phyloP scores from a whole-genome alignment of 2,113 vertebrate species.

The Odobenus rosmarus region DNA sequence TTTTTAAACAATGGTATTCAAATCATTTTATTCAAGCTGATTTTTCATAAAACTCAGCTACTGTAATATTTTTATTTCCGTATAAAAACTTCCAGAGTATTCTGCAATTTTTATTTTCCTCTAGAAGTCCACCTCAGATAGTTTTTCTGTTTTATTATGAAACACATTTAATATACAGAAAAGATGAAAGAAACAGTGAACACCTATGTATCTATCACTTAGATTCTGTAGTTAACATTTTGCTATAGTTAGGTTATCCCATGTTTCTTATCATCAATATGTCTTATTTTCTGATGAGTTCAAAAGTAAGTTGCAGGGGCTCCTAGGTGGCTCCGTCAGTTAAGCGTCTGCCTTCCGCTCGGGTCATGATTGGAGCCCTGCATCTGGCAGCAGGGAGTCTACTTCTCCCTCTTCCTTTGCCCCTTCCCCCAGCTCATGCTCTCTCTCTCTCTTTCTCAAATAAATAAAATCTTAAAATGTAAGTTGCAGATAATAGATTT shows the following conservation, averaged over 20 bases:
- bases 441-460: no score
- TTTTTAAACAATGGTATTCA: not conserved
- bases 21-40: not conserved
- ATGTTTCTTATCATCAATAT: not conserved
- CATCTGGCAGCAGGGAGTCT: no score
- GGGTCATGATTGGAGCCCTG: no score
- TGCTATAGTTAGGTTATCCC: not conserved
- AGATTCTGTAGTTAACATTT: conserved; percentile 20
- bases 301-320: not conserved
- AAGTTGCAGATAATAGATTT: not conserved
- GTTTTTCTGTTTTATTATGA: not conserved
- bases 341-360: no score
- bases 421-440: no score
- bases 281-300: conserved; percentile 27
- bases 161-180: not conserved
- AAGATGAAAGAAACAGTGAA: not conserved
- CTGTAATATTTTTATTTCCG: conserved; percentile 9
- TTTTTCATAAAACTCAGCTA: not conserved
- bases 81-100: not conserved
- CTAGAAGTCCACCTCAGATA: not conserved
- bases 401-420: no score
- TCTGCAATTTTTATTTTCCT: not conserved
- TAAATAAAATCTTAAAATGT: not conserved
- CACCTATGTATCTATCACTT: not conserved
- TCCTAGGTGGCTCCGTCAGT: no score